Conservation (phyloP, 2,113 vertebrate genomes). For the Cinclus mexicanus region DNA sequence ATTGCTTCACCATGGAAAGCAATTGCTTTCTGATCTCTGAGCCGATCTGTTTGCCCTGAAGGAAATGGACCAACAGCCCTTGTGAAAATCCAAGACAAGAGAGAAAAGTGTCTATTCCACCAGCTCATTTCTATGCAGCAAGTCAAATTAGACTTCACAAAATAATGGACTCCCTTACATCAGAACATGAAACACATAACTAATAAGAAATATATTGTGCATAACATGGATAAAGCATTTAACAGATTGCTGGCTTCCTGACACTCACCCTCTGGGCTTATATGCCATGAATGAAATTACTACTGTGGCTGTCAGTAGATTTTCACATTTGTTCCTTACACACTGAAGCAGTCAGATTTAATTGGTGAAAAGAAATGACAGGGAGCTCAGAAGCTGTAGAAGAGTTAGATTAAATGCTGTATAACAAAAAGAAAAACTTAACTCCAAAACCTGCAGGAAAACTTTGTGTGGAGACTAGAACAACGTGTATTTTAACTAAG, state of each 20-base stretch:
- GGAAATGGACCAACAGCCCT: neutral
- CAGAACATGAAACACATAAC: neutral
- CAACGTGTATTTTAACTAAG: neutral
- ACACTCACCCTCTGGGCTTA: neutral
- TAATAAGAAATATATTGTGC: neutral
- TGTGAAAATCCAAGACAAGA: neutral
- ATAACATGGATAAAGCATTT: neutral
- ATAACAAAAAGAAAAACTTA: neutral
- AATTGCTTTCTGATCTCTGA: slow-evolving; percentile 19
- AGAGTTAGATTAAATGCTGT: neutral
- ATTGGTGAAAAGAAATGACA: slow-evolving; percentile 36
- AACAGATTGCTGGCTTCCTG: slow-evolving; percentile 21
- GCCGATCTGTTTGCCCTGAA: neutral
- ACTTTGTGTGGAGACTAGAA: neutral
- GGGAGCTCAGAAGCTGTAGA: neutral
- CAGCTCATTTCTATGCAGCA: neutral
- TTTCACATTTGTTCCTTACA: slow-evolving; percentile 18
- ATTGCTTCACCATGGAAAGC: neutral
- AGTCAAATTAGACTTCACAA: neutral
- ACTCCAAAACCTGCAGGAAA: neutral
- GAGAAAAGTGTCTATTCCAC: neutral
- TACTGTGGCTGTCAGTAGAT: neutral
- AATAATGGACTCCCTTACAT: neutral
- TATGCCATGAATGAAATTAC: slow-evolving; percentile 20
- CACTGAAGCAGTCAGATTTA: slow-evolving; percentile 18